Conservation (phyloP, 1,140 invertebrate species). For the Hycleus cichorii region DNA sequence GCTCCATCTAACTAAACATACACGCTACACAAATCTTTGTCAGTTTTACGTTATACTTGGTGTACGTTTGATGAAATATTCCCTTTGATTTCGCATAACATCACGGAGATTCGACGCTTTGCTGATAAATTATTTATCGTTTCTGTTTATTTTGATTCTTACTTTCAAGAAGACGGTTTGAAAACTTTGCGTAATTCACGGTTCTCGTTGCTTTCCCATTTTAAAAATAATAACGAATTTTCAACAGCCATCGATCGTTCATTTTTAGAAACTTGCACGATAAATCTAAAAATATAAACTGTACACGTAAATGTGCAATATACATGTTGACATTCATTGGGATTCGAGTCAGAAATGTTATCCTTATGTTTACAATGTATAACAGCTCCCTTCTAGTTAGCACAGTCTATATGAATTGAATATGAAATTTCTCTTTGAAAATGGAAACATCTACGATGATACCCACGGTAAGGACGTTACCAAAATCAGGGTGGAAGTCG, state of each 20-base stretch:
- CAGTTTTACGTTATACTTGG: constrained; percentile 8
- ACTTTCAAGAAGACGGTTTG: neutral
- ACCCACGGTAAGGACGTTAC: neutral
- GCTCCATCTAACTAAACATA: constrained; percentile 8
- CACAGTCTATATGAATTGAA: constrained; percentile 23
- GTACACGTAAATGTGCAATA: no score
- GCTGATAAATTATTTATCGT: constrained; percentile 15
- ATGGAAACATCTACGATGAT: neutral
- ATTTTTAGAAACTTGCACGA: no score
- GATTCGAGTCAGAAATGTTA: constrained; percentile 22
- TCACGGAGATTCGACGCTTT: constrained; percentile 18
- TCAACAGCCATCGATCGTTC: no score
- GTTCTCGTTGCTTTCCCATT: no score
- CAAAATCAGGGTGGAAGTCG: neutral
- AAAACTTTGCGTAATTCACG: no score
- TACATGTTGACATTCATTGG: constrained; percentile 4
- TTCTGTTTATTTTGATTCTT: constrained; percentile 6
- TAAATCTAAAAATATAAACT: no score
- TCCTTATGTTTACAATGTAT: constrained; percentile 26
- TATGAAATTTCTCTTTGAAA: constrained; percentile 24
- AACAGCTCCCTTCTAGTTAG: constrained; percentile 24
- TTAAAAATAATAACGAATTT: no score
- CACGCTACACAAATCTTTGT: constrained; percentile 13
- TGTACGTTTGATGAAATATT: constrained; percentile 18
- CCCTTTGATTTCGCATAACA: constrained; percentile 13